Percentiles rank a stretch among this genome's conserved stretches.
Evolutionary conservation across 2,888 invertebrate genomes (phyloP).

Genomic region (Gortyna flavago): DNA sequence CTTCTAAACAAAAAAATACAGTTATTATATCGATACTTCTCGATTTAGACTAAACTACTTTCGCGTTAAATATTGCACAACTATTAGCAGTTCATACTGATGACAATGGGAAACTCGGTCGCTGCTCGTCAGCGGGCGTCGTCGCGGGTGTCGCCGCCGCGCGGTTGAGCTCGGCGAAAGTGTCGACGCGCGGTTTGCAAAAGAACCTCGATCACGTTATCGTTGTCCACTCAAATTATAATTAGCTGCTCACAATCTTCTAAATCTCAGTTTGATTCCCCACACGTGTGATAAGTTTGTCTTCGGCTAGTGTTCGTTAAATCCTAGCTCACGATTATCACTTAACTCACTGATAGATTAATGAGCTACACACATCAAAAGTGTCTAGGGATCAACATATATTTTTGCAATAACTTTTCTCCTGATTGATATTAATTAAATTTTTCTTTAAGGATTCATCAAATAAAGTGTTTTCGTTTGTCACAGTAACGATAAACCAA

Average conservation of each 20-base stretch:
- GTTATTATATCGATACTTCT: background rate
- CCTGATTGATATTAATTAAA: too few relatives aligned
- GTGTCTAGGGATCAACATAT: too few relatives aligned
- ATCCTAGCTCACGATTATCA: background rate
- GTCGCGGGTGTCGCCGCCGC: too few relatives aligned
- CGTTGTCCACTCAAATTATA: conserved; percentile 45
- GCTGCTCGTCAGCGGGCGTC: background rate
- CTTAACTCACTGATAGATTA: background rate
- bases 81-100: conserved; percentile 26
- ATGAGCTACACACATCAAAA: too few relatives aligned
- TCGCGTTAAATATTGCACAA: conserved; percentile 2
- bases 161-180: conserved; percentile 46
- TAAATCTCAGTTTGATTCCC: conserved; percentile 27
- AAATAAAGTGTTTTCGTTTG: too few relatives aligned
- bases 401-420: too few relatives aligned
- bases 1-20: background rate
- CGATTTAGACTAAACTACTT: conserved; percentile 4
- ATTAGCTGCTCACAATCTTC: conserved; percentile 33
- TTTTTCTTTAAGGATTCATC: too few relatives aligned
- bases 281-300: conserved; percentile 40
- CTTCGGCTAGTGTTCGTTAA: conserved; percentile 12
- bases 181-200: conserved; percentile 26
- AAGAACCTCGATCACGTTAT: conserved; percentile 38
- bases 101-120: conserved; percentile 26
- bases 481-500: too few relatives aligned